Conservation (phyloP, 1,140 invertebrate genomes). For the Caenorhabditis briggsae region DNA sequence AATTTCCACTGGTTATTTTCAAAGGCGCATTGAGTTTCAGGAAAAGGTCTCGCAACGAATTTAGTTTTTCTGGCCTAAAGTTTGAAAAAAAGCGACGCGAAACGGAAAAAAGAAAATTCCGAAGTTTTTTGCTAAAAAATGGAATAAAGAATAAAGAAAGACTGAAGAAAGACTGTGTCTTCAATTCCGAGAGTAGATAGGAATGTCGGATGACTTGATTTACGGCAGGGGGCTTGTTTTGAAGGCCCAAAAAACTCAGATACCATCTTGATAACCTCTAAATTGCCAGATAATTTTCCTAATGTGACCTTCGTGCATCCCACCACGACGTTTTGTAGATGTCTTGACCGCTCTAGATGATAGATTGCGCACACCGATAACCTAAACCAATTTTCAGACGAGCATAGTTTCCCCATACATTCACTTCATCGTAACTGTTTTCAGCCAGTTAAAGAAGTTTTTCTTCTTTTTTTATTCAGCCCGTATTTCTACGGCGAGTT, state of each 20-base stretch:
- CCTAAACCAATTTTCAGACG: background rate
- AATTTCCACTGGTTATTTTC: conserved; percentile 31
- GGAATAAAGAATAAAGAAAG: background rate
- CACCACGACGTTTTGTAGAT: background rate
- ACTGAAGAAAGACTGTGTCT: background rate
- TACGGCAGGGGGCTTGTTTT: too few species aligned
- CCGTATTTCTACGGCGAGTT: conserved; percentile 62
- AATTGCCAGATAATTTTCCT: background rate
- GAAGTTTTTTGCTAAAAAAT: background rate
- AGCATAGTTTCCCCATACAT: conserved; percentile 25
- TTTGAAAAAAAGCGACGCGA: background rate
- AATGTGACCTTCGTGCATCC: background rate
- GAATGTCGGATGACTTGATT: background rate
- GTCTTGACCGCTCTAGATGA: background rate
- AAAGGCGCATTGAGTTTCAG: conserved; percentile 5
- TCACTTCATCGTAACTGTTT: background rate
- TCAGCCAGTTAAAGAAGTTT: background rate
- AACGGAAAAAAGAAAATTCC: background rate
- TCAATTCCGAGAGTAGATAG: too few species aligned
- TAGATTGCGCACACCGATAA: background rate
- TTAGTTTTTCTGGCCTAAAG: background rate
- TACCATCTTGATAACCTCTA: conserved; percentile 13
- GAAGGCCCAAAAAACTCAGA: background rate
- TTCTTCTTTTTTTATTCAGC: background rate
- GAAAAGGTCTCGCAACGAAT: conserved; percentile 3